Evolutionary conservation across 2,888 invertebrate species (phyloP), one percentile per base, ranked within the genome.

Genomic region (Drosophila crucigera): DNA sequence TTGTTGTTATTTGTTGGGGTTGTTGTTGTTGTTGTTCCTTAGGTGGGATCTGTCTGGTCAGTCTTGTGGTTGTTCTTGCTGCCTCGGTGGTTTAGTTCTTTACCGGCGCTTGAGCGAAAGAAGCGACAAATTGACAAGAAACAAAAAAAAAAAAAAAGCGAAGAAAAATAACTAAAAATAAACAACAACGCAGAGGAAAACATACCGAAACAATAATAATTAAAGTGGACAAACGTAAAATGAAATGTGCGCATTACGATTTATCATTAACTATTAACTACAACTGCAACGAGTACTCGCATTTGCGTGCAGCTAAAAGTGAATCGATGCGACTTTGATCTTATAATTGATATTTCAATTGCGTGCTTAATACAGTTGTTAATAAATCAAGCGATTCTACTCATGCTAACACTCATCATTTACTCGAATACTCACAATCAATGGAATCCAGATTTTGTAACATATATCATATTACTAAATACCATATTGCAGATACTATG

Each of bases 11-110:
- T 68, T 30, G 30, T 65, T 65, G 37, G 39, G 53, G 10, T 28
- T 50, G 35, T 37, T 41, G 35, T 43, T 63, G 60, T 39, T 63
- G 59, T 53, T 54, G 62, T 74, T 62, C 37, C 68, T 59, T 78
- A 55, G 68, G 62, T 66, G 66, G 68, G 68, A 77, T 68, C 59
- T 67, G 52, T 65, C 67, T 47, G 78, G 73, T 60, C 70, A 85
- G 84, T 87, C 78, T 83, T 84, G 74, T 82, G 84, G 63, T 76
- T 67, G 58, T 81, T 88, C 85, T 84, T 88, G 71, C 68, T 73
- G 74, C 76, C 52, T 55, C 62, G 68, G 55, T 74, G 76, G 73
- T 84, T 85, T 72, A 88, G 88, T 86, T 85, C 84, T 77, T 81
- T 73, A 76, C 73, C 85, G 81, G 73, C 84, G 85, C 83, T 85